Evolutionary conservation across 2,797 vertebrate species (phyloP), one percentile per base, ranked within the genome.

Genomic region (Peromyscus aztecus): DNA sequence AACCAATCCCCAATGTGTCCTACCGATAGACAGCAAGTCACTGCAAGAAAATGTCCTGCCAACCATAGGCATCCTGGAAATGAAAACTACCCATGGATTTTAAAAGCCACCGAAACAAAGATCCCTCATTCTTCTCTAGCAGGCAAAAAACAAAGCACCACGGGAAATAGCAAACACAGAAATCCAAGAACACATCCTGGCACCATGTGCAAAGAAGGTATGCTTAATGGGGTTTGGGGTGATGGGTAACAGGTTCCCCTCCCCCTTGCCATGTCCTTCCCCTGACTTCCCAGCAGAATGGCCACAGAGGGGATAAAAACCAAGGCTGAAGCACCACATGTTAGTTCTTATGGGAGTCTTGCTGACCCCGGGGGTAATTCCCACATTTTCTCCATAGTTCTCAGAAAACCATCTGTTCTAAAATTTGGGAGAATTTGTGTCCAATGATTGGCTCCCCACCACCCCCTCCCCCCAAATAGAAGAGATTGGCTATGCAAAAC

Each of bases 21-120:
- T 76, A 63, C 23, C 21, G 57, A 19, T 16, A 77, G 31, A 69
- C 2, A 69, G 14, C 13, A 23, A 71, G 34, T 76, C 55, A 88
- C 27, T 90, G 57, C 73, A 80, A 73, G 80, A 23, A 49, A 85
- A 46, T 1, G 7, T 81, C 92, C 49, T 75, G 24, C 65, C 67
- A 92, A 92, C 43, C 80, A 21, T 0, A 76, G 49, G n/a, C 34
- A 87, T 34, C 89, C 84, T 93, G 40, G 55, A 94, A 94, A 95
- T 46, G 43, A 76, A 76, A 75, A 92, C 29, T 27, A 59, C 10
- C 27, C 55, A 27, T 73, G 61, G 37, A 69, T 91, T 85, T 87
- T 6, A 61, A 93, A 96, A 96, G 57, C 65, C 94, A 97, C 19
- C 93, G 82, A 97, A 97, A 98, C 34, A 90, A 75, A 96, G 96